Base-by-base conservation (phyloP, 1,140 invertebrate genomes). In the Lepidotrigona ventralis region DNA sequence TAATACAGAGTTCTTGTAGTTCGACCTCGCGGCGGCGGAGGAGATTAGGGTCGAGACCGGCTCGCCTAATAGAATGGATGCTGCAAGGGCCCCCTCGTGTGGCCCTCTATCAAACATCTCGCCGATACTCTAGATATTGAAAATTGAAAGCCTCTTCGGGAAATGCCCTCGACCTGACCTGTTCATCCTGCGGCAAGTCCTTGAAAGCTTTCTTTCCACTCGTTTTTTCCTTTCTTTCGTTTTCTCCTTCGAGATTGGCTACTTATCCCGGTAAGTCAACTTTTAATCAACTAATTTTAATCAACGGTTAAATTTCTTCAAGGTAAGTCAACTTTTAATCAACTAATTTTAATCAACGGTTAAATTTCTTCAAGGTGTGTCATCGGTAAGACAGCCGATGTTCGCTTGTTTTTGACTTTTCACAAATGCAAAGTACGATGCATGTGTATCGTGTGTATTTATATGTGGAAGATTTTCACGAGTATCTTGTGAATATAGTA, bases 1-100 rank as follows among this genome's bases (percentile, higher is more conserved):
- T 83, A 83, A 83, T 79, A 83, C 76, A 26, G 68, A 63, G 75
- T 79, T 58, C 81, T 71, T 71, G 81, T 72, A 79, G 74, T 46
- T n/a, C n/a, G 23, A 54, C 29, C 66, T 69, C 19, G 17, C 54
- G 66, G 12, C 2, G 21, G 8, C 6, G 21, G 33, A 29, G 26
- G 53, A 60, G 81, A 82, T 82, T 82, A 82, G 74, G 56, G 26
- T 23, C 68, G 60, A 70, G 1, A 4, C n/a, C 66, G 66, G 15
- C 21, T 66, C 46, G 58, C 9, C n/a, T 72, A 72, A 83, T 73
- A 68, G 84, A 83, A 63, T 60, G 33, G 29, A 39, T n/a, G 54
- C 71, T 39, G 72, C 72, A 54, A 86, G 71, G 71, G 72, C 21
- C 72, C 72, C 53, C 29, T 33, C 26, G 17, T 23, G 79, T 8